phyloP scores from a whole-genome alignment of 1,140 invertebrate species.

The Leptonema lineaticorne region DNA sequence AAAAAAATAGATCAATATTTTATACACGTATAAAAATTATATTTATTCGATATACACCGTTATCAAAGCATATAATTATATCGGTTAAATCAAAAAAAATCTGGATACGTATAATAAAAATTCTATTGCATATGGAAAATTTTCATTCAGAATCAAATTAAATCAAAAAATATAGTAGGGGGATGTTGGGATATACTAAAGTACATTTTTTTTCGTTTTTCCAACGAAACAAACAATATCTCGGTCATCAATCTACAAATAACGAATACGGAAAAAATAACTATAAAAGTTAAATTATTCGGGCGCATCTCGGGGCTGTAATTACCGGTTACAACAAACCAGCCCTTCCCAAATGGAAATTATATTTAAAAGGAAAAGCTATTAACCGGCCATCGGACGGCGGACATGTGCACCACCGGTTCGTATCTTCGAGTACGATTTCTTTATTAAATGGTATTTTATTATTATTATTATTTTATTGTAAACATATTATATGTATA shows the following conservation, averaged over 20 bases:
- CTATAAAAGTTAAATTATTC: conserved; percentile 36
- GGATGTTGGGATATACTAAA: too few relatives aligned
- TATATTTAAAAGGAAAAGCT: conserved; percentile 43
- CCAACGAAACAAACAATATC: conserved; percentile 35
- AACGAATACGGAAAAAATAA: conserved; percentile 42
- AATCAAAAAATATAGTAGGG: conserved; percentile 23
- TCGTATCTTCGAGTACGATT: conserved; percentile 8
- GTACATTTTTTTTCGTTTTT: not conserved
- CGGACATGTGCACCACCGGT: conserved; percentile 23
- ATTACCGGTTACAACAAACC: conserved; percentile 36
- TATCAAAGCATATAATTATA: too few relatives aligned
- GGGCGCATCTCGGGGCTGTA: conserved; percentile 37
- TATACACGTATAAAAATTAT: too few relatives aligned
- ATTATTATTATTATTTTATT: too few relatives aligned
- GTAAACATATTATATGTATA: too few relatives aligned
- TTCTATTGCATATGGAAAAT: too few relatives aligned
- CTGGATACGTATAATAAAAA: too few relatives aligned
- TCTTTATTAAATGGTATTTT: conserved; percentile 37
- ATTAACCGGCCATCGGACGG: conserved; percentile 34
- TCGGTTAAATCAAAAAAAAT: too few relatives aligned
- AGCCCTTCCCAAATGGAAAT: conserved; percentile 39
- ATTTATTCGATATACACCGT: too few relatives aligned
- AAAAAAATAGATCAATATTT: too few relatives aligned
- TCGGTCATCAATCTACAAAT: conserved; percentile 43
- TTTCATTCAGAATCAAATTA: too few relatives aligned